Evolutionary conservation across 37 sponge, comb jelly and placozoan species (phyloP).

Genomic region (Mnemiopsis leidyi): DNA sequence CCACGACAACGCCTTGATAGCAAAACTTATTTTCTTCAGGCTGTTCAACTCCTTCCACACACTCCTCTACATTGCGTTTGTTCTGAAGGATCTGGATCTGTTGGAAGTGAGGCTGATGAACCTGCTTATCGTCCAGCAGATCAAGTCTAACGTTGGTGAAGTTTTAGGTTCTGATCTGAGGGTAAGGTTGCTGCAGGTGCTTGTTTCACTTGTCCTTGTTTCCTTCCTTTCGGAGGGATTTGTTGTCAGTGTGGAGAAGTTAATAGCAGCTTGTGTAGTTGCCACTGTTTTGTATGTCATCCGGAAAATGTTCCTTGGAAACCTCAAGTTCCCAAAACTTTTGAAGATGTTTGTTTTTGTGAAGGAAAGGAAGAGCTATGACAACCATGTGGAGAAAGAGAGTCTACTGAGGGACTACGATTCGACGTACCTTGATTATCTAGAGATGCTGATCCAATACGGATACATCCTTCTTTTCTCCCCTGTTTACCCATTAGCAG

Average conservation of each 20-base stretch:
- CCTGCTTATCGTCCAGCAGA: slow-evolving; percentile 4
- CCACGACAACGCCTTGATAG: neutral
- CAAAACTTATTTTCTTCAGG: neutral
- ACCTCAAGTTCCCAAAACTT: neutral
- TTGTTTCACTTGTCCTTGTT: neutral
- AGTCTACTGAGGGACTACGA: neutral
- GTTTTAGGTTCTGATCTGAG: neutral
- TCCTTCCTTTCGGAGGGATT: neutral
- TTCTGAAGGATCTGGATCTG: neutral
- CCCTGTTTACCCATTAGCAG: slow-evolving; percentile 17
- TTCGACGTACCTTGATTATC: slow-evolving; percentile 15
- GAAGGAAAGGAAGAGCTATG: neutral
- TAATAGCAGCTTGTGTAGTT: neutral
- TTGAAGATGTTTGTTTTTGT: neutral
- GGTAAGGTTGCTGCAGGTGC: neutral
- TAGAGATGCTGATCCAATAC: slow-evolving; percentile 44
- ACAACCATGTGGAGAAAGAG: neutral
- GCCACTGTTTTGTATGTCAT: neutral
- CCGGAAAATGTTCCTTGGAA: neutral
- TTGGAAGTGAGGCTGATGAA: neutral
- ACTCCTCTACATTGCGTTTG: neutral
- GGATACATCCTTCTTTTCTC: neutral
- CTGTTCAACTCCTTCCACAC: slow-evolving; percentile 41
- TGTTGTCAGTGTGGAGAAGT: neutral
- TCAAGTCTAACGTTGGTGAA: neutral